Evolutionary conservation across 2,888 invertebrate species (phyloP).

Genomic region (Drosophila ochracea): DNA sequence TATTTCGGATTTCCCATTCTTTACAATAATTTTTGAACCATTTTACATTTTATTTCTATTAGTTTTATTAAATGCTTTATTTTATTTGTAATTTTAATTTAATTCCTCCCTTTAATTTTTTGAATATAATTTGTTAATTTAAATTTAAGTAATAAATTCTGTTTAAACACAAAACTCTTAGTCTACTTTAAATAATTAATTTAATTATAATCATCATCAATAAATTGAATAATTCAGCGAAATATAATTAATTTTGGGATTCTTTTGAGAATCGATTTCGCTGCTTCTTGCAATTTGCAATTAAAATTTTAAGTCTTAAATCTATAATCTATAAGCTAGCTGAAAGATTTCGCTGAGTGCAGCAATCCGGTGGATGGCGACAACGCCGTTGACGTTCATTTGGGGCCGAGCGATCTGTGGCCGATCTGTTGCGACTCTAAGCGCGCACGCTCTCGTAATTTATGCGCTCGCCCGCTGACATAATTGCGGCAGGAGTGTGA

Average conservation of each 20-base stretch:
- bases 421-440: slow-evolving; percentile 39
- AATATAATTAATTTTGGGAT: background rate
- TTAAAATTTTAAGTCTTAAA: background rate
- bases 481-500: slow-evolving; percentile 59
- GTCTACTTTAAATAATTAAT: background rate
- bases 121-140: background rate
- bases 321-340: background rate
- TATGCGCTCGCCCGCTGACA: slow-evolving; percentile 75
- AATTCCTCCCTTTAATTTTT: background rate
- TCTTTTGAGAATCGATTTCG: background rate
- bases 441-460: slow-evolving; percentile 60
- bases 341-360: slow-evolving; percentile 5
- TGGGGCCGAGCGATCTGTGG: slow-evolving; percentile 37
- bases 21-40: background rate
- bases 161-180: background rate
- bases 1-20: rapidly evolving
- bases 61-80: background rate
- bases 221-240: background rate
- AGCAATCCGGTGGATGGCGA: slow-evolving; percentile 55
- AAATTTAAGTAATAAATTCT: background rate
- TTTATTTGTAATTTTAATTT: background rate
- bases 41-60: background rate
- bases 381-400: slow-evolving; percentile 63
- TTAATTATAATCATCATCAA: background rate
- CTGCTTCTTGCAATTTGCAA: background rate